Evolutionary conservation across 1,140 invertebrate species (phyloP).

Genomic region (Macrobrachium rosenbergii): DNA sequence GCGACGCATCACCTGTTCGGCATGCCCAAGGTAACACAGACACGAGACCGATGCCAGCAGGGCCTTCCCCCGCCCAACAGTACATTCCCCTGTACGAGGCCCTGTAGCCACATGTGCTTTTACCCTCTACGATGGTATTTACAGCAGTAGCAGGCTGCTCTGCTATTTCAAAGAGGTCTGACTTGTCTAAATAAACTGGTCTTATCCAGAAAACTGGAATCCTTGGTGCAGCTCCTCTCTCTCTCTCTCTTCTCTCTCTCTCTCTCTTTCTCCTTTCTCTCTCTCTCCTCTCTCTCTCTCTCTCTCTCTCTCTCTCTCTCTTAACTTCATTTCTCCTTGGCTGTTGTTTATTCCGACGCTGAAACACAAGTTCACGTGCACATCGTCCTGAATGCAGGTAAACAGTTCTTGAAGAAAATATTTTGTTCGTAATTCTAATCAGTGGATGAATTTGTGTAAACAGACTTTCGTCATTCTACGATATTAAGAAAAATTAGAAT

Average conservation of each 20-base stretch:
- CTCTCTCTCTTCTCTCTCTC: neutral
- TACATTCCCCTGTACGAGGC: neutral
- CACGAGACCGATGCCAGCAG: neutral
- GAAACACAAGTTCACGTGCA: neutral
- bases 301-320: slow-evolving; percentile 8
- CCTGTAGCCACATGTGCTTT: neutral
- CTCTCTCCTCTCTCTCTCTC: neutral
- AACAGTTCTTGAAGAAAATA: neutral
- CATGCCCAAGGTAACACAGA: slow-evolving; percentile 13
- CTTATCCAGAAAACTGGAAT: neutral
- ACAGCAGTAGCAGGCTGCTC: no score
- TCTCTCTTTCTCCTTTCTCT: neutral
- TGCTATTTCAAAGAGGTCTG: no score
- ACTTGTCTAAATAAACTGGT: no score
- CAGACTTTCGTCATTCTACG: no score
- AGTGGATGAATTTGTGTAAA: no score
- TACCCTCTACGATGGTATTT: neutral
- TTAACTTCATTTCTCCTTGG: neutral
- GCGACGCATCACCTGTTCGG: neutral
- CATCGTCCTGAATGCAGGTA: neutral
- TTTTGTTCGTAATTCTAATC: no score
- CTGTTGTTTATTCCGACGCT: neutral
- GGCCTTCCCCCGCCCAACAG: neutral
- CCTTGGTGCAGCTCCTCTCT: neutral
- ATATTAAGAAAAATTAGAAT: no score